These are phyloP conservation scores for Myodes glareolus DNA, from an alignment of 2,113 vertebrate species.

Conservation along the genomic window DNA sequence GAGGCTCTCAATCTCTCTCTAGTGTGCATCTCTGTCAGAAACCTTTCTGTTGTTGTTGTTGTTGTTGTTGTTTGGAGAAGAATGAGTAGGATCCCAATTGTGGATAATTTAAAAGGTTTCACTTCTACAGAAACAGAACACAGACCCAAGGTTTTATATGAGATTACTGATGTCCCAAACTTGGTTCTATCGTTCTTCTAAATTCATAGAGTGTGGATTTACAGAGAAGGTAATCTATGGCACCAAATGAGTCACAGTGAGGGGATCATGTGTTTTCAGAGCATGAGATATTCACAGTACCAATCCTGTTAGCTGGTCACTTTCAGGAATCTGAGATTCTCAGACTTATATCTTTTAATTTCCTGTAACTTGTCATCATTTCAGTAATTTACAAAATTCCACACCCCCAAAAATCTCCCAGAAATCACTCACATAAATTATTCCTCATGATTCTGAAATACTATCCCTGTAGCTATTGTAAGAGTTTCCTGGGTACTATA, in stretches of 20 bases:
- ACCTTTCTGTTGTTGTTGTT: neutral
- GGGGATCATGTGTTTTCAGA: neutral
- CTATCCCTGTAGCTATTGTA: neutral
- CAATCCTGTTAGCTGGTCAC: neutral
- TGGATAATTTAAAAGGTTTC: neutral
- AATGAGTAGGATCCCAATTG: neutral
- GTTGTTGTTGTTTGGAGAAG: neutral
- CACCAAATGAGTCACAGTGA: constrained; percentile 10
- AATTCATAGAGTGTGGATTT: neutral
- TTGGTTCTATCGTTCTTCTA: neutral
- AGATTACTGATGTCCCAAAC: neutral
- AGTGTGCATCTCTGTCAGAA: neutral
- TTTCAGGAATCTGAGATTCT: constrained; percentile 5
- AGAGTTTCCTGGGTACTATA: neutral
- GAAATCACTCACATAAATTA: constrained; percentile 63
- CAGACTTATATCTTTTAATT: constrained; percentile 59
- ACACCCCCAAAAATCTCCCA: neutral
- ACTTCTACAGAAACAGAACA: neutral
- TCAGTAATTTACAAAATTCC: constrained; percentile 65
- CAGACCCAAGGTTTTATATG: neutral
- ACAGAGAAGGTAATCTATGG: neutral
- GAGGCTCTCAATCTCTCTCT: too few relatives aligned
- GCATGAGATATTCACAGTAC: neutral
- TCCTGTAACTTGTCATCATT: constrained; percentile 60
- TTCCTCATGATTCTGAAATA: constrained; percentile 42